These are phyloP conservation scores for Cyclargus thomasi DNA, from an alignment of 1,140 invertebrate genomes.

Conservation along the genomic window DNA sequence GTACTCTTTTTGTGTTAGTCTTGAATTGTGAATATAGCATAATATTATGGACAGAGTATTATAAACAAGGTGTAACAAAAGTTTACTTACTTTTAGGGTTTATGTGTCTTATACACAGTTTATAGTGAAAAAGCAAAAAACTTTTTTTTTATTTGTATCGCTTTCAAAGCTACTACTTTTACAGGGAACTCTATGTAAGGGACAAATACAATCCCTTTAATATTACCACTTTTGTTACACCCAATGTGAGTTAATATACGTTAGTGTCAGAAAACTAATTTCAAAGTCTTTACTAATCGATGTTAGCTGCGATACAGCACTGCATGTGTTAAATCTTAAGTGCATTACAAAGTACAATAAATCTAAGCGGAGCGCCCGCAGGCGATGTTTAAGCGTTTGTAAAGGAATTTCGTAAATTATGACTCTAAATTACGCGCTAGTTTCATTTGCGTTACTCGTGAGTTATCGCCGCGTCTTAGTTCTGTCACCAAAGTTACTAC, in stretches of 20 bases:
- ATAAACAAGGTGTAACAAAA: no score
- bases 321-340: constrained; percentile 17
- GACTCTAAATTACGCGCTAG: constrained; percentile 72
- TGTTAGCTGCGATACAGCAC: not conserved
- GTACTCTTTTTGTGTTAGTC: not conserved
- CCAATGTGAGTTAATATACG: no score
- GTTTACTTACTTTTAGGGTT: no score
- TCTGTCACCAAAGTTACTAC: constrained; percentile 74
- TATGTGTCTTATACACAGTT: no score
- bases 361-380: constrained; percentile 37
- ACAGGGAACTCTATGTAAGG: no score
- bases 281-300: not conserved
- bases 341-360: constrained; percentile 37
- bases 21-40: not conserved
- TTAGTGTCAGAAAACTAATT: no score
- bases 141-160: no score
- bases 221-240: no score
- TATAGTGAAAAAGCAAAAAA: no score
- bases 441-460: constrained; percentile 73
- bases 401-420: constrained; percentile 73
- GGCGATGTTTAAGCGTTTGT: constrained; percentile 36
- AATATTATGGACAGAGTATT: no score
- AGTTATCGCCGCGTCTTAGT: constrained; percentile 73
- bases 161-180: no score
- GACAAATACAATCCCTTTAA: no score